Evolutionary conservation across 2,113 vertebrate genomes (phyloP).

Genomic region (Tamias sibiricus): DNA sequence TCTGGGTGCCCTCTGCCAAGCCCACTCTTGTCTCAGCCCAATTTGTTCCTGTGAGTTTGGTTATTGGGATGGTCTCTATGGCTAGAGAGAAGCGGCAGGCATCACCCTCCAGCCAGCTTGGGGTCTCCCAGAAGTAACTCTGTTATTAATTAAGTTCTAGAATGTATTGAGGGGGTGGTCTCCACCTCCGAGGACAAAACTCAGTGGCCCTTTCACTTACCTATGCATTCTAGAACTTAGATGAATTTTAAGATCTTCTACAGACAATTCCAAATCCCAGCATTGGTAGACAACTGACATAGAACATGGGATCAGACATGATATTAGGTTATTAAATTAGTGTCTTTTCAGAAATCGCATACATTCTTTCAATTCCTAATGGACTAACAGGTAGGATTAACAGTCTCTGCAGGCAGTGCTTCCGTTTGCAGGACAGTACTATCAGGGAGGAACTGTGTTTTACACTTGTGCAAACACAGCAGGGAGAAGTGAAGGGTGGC

Average conservation of each 20-base stretch:
- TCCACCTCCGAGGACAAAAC: not conserved
- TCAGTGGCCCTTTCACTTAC: not conserved
- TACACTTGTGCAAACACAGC: fast-evolving
- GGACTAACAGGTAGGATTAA: not conserved
- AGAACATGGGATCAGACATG: not conserved
- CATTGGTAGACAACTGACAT: not conserved
- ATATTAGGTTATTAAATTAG: not conserved
- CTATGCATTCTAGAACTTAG: not conserved
- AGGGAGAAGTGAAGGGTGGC: fast-evolving
- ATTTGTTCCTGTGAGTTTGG: too few species aligned
- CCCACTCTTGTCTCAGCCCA: not conserved
- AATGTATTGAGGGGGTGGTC: not conserved
- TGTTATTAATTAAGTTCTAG: too few species aligned
- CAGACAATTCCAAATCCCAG: not conserved
- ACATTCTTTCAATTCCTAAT: not conserved
- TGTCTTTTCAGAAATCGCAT: not conserved
- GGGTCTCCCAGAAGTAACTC: too few species aligned
- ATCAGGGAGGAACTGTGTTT: not conserved
- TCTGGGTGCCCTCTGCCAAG: not conserved
- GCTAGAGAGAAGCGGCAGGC: not conserved
- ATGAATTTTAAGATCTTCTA: too few species aligned
- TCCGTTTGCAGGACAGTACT: not conserved
- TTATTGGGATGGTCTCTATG: not conserved
- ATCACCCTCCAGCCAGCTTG: not conserved
- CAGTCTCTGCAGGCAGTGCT: not conserved